Percentiles rank a stretch among this genome's conserved stretches.
Evolutionary conservation across 2,888 invertebrate genomes (phyloP).

Genomic region (Melanophora roralis): DNA sequence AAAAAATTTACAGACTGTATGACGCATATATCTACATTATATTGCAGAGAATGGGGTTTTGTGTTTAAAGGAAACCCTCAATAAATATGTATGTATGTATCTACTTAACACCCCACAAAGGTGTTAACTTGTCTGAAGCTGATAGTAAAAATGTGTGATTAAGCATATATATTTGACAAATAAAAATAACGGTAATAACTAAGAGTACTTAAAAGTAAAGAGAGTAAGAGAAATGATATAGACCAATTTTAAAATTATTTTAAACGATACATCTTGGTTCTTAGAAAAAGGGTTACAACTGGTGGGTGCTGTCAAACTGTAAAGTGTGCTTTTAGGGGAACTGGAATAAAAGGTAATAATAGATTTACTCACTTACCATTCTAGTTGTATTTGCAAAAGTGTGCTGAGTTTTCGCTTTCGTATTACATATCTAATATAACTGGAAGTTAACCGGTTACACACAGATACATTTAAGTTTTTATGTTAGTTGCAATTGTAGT

Average conservation of each 20-base stretch:
- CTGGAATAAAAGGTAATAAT: neutral
- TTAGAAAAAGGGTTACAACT: neutral
- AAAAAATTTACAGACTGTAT: constrained; percentile 42
- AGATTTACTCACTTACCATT: too few species aligned
- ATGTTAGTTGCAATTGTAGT: neutral
- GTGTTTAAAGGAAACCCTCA: neutral
- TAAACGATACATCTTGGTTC: neutral
- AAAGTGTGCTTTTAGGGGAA: neutral
- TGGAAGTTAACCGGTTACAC: constrained; percentile 54
- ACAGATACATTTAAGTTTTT: neutral
- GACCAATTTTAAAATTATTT: constrained; percentile 43
- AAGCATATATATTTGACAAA: neutral
- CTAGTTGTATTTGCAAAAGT: constrained; percentile 16
- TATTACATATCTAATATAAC: constrained; percentile 51
- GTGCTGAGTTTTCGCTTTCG: constrained; percentile 51
- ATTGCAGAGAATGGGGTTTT: neutral
- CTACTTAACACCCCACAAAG: neutral
- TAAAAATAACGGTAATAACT: neutral
- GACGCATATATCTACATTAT: constrained; percentile 20
- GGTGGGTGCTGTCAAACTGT: neutral
- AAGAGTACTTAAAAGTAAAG: constrained; percentile 40
- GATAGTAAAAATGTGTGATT: constrained; percentile 3
- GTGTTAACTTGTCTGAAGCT: constrained; percentile 9
- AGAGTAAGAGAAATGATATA: constrained; percentile 53
- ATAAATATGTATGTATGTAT: neutral